Evolutionary conservation across 2,888 invertebrate species (phyloP).

Genomic region (Trileptium ribeirensis): DNA sequence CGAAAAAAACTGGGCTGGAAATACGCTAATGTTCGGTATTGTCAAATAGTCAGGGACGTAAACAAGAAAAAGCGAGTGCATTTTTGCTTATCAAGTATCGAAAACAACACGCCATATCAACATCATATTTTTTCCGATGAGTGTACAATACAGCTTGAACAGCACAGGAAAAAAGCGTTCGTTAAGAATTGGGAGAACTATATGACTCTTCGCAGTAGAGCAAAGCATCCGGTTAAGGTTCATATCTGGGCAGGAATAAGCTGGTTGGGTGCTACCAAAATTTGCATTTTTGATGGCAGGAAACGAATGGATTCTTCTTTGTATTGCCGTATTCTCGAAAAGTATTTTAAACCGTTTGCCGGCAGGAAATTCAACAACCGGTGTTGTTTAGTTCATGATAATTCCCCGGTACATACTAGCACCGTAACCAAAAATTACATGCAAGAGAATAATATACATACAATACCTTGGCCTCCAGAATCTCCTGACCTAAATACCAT

Average conservation of each 20-base stretch:
- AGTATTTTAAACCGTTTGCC: neutral
- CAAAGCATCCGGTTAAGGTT: conserved; percentile 1
- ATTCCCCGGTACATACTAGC: too few relatives aligned
- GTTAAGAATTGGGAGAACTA: too few relatives aligned
- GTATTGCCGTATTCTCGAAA: neutral
- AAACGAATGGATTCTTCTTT: neutral
- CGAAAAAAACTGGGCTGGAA: neutral
- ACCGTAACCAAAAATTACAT: too few relatives aligned
- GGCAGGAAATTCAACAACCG: neutral
- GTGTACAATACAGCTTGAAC: conserved; percentile 1
- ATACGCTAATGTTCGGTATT: neutral
- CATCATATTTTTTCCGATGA: neutral
- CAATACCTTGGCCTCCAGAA: neutral
- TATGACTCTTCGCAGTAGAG: neutral
- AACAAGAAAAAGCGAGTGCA: too few relatives aligned
- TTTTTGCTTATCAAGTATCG: too few relatives aligned
- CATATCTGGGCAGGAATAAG: too few relatives aligned
- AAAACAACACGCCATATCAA: neutral
- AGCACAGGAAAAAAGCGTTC: neutral
- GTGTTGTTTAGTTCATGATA: too few relatives aligned
- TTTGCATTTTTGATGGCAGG: neutral
- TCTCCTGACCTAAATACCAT: neutral
- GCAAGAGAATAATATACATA: neutral
- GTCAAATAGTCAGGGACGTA: too few relatives aligned
- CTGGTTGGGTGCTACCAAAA: neutral